Conservation (phyloP, 2,113 vertebrate species). For the Epinephelus cyanopodus region DNA sequence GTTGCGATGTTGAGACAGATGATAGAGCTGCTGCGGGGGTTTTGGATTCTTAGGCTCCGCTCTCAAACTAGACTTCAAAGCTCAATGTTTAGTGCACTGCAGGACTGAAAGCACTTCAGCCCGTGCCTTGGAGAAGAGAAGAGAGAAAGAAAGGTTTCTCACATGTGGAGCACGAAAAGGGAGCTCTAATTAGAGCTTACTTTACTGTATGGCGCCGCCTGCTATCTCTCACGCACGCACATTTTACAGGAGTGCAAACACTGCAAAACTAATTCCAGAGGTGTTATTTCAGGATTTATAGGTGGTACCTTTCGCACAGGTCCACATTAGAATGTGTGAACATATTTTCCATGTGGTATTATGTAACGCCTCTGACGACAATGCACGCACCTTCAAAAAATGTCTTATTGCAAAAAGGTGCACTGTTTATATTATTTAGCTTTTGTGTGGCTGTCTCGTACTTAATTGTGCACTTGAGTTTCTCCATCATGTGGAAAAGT, state of each 20-base stretch:
- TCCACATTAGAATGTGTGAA: neutral
- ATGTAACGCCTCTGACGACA: neutral
- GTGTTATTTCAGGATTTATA: conserved; percentile 13
- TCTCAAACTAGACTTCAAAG: conserved; percentile 51
- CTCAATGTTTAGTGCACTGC: neutral
- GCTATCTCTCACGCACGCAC: neutral
- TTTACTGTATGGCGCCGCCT: neutral
- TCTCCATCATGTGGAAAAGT: neutral
- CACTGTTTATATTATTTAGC: neutral
- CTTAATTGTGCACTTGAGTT: conserved; percentile 9
- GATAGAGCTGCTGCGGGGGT: neutral
- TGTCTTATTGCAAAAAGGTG: neutral
- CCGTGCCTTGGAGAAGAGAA: conserved; percentile 16
- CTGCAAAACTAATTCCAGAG: conserved; percentile 27
- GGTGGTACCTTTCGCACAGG: neutral
- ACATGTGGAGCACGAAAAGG: conserved; percentile 29
- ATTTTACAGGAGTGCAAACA: conserved; percentile 6
- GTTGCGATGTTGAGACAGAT: neutral
- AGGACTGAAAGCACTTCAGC: neutral
- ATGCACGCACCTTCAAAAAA: neutral
- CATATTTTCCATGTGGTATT: neutral
- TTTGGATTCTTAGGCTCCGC: conserved; percentile 20
- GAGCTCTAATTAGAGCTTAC: conserved; percentile 50
- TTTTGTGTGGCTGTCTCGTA: fast-evolving
- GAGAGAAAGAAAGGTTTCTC: conserved; percentile 6